Percentiles rank a stretch among this genome's conserved stretches.
These are phyloP conservation scores for Hipposideros armiger DNA, from an alignment of 2,113 vertebrate species.

Conservation along the genomic window DNA sequence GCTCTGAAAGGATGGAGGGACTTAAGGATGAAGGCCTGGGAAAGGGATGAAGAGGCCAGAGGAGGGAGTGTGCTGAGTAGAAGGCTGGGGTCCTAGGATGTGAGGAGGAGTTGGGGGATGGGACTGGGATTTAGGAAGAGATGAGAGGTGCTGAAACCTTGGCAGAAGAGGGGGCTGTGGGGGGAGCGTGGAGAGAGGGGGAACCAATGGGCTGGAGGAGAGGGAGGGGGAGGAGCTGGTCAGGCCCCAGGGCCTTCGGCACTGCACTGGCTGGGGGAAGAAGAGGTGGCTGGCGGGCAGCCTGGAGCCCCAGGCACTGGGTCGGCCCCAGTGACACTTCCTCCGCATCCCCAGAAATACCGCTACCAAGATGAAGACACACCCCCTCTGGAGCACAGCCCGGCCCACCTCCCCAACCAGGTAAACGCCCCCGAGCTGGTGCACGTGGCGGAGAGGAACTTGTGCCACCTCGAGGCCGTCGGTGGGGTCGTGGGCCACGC, in stretches of 20 bases:
- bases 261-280: slow-evolving; percentile 20
- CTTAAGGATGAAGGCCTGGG: background rate
- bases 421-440: slow-evolving; percentile 87
- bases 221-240: slow-evolving; percentile 69
- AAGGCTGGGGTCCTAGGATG: background rate
- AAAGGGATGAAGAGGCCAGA: background rate
- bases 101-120: background rate
- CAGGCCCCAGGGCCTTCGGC: slow-evolving; percentile 66
- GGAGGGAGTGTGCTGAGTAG: background rate
- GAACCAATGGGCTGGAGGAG: slow-evolving; percentile 74
- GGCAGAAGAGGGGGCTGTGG: slow-evolving; percentile 34
- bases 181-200: slow-evolving; percentile 58
- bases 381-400: slow-evolving; percentile 89
- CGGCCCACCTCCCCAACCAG: slow-evolving; percentile 87
- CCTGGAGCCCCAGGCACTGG: slow-evolving; percentile 49
- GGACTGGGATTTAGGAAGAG: background rate
- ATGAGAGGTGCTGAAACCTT: background rate
- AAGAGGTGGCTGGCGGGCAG: background rate
- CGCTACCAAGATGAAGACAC: slow-evolving; percentile 89
- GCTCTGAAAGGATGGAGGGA: background rate
- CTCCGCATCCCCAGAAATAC: slow-evolving; percentile 86
- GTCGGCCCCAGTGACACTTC: slow-evolving; percentile 46
- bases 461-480: slow-evolving; percentile 88
- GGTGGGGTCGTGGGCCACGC: slow-evolving; percentile 90
- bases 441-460: slow-evolving; percentile 89